phyloP scores from a whole-genome alignment of 2,113 vertebrate genomes.

The Microcebus jonahi region DNA sequence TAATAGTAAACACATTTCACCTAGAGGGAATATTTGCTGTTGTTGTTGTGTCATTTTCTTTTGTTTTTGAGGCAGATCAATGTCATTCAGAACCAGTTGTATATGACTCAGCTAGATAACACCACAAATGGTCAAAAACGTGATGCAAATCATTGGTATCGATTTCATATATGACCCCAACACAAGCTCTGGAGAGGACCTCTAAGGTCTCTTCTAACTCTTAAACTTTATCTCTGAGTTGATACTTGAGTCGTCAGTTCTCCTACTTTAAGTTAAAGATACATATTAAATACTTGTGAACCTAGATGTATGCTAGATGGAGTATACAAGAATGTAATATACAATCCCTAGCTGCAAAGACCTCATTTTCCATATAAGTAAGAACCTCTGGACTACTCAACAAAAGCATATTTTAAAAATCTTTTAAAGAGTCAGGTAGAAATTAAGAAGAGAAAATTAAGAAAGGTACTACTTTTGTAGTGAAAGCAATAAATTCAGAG shows the following conservation, averaged over 20 bases:
- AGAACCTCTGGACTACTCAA: neutral
- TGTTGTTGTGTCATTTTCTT: neutral
- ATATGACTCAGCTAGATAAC: neutral
- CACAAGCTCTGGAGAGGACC: neutral
- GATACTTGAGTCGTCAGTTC: neutral
- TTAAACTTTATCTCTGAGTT: neutral
- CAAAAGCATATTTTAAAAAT: neutral
- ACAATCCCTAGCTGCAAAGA: neutral
- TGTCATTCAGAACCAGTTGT: neutral
- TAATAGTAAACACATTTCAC: neutral
- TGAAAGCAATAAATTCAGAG: neutral
- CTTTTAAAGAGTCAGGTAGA: neutral
- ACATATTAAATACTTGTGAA: neutral
- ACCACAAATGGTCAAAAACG: neutral
- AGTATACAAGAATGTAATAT: neutral
- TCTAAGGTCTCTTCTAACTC: neutral
- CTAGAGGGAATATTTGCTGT: neutral
- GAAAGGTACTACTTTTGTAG: neutral
- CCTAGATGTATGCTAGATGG: neutral
- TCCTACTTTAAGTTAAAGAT: neutral
- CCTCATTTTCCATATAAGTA: neutral
- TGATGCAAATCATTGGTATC: neutral
- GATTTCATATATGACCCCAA: neutral
- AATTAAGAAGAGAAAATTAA: neutral
- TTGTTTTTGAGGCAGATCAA: neutral